These are phyloP conservation scores for Dynastes tityus DNA, from an alignment of 2,888 invertebrate genomes.

Conservation along the genomic window DNA sequence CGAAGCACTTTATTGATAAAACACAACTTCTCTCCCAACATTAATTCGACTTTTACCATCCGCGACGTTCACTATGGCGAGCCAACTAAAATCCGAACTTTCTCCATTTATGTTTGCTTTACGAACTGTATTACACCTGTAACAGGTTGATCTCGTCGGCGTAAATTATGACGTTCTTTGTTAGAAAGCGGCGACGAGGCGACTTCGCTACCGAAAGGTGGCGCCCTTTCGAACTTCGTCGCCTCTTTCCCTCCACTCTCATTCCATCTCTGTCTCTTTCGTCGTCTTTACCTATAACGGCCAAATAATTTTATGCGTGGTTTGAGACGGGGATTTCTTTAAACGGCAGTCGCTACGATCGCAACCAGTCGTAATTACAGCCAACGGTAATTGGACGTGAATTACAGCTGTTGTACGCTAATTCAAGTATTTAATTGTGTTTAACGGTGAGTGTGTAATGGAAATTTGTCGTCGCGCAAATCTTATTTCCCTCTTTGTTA, in stretches of 20 bases:
- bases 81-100: conserved; percentile 35
- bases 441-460: conserved; percentile 27
- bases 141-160: conserved; percentile 37
- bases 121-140: conserved; percentile 45
- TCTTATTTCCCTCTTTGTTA: neutral
- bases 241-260: neutral
- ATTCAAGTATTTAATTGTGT: conserved; percentile 44
- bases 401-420: conserved; percentile 41
- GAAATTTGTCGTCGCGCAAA: conserved; percentile 35
- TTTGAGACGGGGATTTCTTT: conserved; percentile 35
- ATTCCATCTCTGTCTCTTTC: neutral
- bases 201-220: conserved; percentile 14
- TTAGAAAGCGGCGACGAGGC: conserved; percentile 26
- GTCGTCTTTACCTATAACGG: conserved; percentile 14
- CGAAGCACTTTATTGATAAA: conserved; percentile 3
- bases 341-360: conserved; percentile 25
- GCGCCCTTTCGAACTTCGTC: conserved; percentile 18
- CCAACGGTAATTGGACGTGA: conserved; percentile 37
- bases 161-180: conserved; percentile 44
- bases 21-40: conserved; percentile 2
- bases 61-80: conserved; percentile 1
- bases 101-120: conserved; percentile 45
- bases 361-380: conserved; percentile 21
- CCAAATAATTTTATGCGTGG: conserved; percentile 35
- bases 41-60: neutral